These are phyloP conservation scores for Bombus confusus DNA, from an alignment of 1,140 invertebrate genomes.

Conservation along the genomic window DNA sequence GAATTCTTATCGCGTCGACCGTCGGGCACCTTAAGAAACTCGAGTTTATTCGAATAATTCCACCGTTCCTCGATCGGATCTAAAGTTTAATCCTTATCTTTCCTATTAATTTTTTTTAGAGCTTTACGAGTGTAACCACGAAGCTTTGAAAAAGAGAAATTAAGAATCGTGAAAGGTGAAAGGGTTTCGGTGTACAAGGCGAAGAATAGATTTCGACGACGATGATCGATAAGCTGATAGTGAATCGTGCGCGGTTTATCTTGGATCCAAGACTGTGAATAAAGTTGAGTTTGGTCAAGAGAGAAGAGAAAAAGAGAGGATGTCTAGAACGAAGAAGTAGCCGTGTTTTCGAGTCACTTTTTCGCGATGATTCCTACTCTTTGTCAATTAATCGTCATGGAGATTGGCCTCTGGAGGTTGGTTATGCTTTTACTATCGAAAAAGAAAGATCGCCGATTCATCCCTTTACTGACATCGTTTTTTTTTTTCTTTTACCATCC, in stretches of 20 bases:
- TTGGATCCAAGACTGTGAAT: neutral
- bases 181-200: neutral
- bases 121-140: neutral
- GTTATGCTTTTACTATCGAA: neutral
- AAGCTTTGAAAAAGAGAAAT: neutral
- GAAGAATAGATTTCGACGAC: neutral
- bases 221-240: neutral
- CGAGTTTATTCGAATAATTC: neutral
- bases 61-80: neutral
- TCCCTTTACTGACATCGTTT: neutral
- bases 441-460: neutral
- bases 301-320: slow-evolving; percentile 19
- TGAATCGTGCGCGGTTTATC: neutral
- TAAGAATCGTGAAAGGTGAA: neutral
- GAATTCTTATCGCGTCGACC: neutral
- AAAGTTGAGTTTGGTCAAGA: neutral
- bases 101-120: neutral
- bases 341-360: slow-evolving; percentile 41
- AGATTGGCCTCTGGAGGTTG: slow-evolving; percentile 35
- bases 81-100: neutral
- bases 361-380: slow-evolving; percentile 32
- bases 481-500: neutral
- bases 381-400: slow-evolving; percentile 47
- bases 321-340: neutral
- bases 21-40: neutral